These are phyloP conservation scores for Cassiopea andromeda DNA, from an alignment of 30 jellyfish, hydroid and myxozoan genomes.

Conservation along the genomic window DNA sequence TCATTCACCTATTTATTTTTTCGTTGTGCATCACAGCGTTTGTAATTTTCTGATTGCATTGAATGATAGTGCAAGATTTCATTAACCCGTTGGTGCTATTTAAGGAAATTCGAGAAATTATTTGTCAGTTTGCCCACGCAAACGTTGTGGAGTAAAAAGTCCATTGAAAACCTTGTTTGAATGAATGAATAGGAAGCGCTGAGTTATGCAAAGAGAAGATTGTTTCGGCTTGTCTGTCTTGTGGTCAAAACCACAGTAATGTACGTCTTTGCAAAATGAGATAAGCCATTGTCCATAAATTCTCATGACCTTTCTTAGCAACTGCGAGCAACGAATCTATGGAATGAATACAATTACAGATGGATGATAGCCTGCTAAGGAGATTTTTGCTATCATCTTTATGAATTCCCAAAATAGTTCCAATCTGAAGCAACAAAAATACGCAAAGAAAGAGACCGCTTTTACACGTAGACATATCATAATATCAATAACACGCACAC, in stretches of 20 bases:
- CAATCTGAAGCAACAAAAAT: neutral
- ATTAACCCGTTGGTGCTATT: no score
- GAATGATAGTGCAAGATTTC: no score
- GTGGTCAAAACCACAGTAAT: neutral
- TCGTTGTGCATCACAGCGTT: no score
- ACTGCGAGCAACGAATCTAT: neutral
- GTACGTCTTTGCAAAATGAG: neutral
- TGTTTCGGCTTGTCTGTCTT: conserved; percentile 5
- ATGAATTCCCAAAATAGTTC: neutral
- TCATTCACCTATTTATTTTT: no score
- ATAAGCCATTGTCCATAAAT: neutral
- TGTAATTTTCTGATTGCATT: no score
- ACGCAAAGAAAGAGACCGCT: neutral
- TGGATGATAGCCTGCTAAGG: conserved; percentile 5
- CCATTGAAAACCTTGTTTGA: neutral
- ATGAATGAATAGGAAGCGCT: neutral
- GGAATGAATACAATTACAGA: conserved; percentile 4
- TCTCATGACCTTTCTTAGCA: conserved; percentile 9
- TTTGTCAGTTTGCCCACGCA: neutral
- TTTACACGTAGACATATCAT: neutral
- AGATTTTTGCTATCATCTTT: neutral
- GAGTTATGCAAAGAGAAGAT: neutral
- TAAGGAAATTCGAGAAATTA: no score
- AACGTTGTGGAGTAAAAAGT: neutral
- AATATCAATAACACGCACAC: neutral